A percentile compares a stretch with the other conserved stretches of the same genome.
Evolutionary conservation across 2,113 vertebrate genomes (phyloP).

Genomic region (Cinclus cinclus): DNA sequence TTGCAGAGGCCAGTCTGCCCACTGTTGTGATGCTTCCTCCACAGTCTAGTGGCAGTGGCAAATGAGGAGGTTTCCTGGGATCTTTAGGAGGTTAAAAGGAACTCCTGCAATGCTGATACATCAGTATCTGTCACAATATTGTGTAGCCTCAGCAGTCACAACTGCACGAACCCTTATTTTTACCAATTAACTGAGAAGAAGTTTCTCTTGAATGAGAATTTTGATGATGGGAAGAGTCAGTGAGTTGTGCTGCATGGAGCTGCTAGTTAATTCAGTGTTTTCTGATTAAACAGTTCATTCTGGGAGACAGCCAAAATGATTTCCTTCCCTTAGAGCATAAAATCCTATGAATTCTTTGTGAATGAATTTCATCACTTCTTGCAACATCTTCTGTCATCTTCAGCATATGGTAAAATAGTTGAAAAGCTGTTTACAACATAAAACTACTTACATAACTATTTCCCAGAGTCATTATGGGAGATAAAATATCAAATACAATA

Average conservation of each 20-base stretch:
- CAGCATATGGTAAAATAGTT: conserved; percentile 14
- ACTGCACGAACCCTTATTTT: neutral
- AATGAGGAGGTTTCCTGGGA: neutral
- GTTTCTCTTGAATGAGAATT: neutral
- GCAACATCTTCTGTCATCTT: conserved; percentile 23
- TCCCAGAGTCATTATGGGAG: neutral
- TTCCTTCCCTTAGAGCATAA: conserved; percentile 16
- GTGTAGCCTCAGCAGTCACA: neutral
- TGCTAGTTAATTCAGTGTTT: conserved; percentile 15
- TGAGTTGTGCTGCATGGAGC: neutral
- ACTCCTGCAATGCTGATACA: neutral
- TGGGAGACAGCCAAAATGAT: neutral
- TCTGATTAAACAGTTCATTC: conserved; percentile 19
- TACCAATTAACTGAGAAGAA: neutral
- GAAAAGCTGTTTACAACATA: neutral
- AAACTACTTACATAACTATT: neutral
- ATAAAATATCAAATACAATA: neutral
- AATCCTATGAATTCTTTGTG: conserved; percentile 8
- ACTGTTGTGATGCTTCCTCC: neutral
- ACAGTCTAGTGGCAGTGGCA: neutral
- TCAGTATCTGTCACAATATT: neutral
- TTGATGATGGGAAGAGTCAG: neutral
- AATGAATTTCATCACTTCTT: conserved; percentile 12
- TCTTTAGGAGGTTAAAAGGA: neutral
- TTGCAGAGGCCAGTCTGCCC: neutral